These are phyloP conservation scores for Lampris megalopsis DNA, from an alignment of 2,113 vertebrate genomes.

Conservation along the genomic window DNA sequence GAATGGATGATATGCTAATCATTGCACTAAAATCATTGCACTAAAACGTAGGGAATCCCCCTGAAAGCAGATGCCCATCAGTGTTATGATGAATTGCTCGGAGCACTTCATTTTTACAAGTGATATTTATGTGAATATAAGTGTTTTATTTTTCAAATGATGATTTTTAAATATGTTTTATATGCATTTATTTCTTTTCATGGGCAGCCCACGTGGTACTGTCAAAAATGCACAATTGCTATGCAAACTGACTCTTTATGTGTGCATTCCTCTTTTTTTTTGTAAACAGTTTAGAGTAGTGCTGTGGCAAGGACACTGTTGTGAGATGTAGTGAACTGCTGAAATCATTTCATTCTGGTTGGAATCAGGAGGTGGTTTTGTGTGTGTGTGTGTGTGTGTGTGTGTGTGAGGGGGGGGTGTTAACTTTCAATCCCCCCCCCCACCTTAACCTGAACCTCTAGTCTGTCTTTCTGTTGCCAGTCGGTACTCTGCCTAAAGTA, in stretches of 20 bases:
- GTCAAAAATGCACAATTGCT: conserved; percentile 54
- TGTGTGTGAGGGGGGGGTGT: conserved; percentile 18
- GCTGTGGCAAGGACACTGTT: no score
- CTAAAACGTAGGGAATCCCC: conserved; percentile 33
- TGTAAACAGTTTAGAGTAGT: no score
- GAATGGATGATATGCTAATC: conserved; percentile 23
- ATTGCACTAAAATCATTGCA: conserved; percentile 57
- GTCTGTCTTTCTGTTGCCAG: conserved; percentile 56
- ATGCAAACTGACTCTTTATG: conserved; percentile 59
- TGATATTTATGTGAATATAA: conserved; percentile 30
- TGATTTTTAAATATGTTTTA: conserved; percentile 19
- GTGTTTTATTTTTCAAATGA: conserved; percentile 34
- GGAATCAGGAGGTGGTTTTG: conserved; percentile 43
- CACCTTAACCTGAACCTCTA: conserved; percentile 46
- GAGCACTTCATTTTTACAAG: conserved; percentile 40
- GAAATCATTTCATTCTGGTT: neutral
- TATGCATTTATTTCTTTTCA: conserved; percentile 31
- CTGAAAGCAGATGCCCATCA: conserved; percentile 12
- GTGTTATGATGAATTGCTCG: conserved; percentile 10
- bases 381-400: conserved; percentile 11
- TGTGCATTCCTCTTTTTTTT: conserved; percentile 6
- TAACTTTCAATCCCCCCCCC: conserved; percentile 11
- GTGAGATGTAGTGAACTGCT: neutral
- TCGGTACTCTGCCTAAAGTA: conserved; percentile 57
- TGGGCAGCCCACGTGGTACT: conserved; percentile 10